Evolutionary conservation across 35 echinoderm and acorn worm species (phyloP).

Genomic region (Apostichopus japonicus): DNA sequence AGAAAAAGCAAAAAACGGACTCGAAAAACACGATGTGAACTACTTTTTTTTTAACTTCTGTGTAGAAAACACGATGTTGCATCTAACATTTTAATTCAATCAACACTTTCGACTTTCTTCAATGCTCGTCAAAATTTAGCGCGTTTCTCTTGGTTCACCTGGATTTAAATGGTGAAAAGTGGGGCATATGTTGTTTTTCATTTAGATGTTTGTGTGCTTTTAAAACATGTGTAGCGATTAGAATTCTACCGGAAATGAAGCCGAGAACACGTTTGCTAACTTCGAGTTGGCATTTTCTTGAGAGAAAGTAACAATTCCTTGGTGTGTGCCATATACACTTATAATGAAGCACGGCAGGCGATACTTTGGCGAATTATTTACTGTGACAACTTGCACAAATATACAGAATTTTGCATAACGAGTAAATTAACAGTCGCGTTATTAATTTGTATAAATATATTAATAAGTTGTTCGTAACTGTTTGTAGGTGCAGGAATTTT

Average conservation of each 20-base stretch:
- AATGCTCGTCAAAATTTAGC: neutral
- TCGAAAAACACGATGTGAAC: neutral
- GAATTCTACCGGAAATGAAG: neutral
- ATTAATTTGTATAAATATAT: no score
- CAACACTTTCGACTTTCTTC: neutral
- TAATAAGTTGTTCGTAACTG: no score
- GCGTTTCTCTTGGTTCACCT: neutral
- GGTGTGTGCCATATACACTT: no score
- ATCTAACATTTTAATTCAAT: neutral
- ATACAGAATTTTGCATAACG: no score
- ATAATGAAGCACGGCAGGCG: no score
- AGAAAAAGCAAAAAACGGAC: neutral
- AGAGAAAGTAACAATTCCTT: no score
- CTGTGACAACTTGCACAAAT: no score
- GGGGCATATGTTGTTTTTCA: neutral
- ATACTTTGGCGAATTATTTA: no score
- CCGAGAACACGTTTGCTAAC: neutral
- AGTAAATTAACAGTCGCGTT: no score
- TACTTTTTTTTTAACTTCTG: neutral
- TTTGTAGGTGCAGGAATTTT: no score
- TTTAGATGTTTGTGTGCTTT: neutral
- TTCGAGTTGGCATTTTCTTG: neutral
- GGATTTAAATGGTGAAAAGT: neutral
- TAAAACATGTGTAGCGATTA: neutral
- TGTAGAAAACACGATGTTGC: neutral